Conservation (phyloP, 2,797 vertebrate species). For the Poecile montanus region DNA sequence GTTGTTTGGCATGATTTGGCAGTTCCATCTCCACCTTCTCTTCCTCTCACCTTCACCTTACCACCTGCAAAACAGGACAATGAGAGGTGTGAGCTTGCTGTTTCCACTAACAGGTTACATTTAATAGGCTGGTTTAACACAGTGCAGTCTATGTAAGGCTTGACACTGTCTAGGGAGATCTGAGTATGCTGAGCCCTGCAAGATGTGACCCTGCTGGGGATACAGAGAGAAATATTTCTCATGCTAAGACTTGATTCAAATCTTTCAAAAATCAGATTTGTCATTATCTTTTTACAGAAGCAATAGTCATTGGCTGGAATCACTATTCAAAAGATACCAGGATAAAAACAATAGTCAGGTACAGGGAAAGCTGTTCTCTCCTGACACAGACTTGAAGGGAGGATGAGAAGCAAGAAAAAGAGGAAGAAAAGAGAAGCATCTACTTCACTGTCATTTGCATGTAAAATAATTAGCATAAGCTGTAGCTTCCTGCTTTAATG, state of each 20-base stretch:
- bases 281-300: conserved; percentile 1
- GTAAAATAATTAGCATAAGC: conserved; percentile 25
- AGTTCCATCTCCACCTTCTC: conserved; percentile 96
- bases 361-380: neutral
- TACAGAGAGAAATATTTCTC: neutral
- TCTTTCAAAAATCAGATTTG: conserved; percentile 7
- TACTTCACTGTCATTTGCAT: neutral
- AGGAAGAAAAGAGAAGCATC: neutral
- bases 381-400: neutral
- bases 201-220: conserved; percentile 15
- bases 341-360: neutral
- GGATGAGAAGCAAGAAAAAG: neutral
- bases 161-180: conserved; percentile 26
- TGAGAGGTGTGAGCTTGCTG: neutral
- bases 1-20: conserved; percentile 99
- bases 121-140: neutral
- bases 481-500: conserved; percentile 16
- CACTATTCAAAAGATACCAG: neutral
- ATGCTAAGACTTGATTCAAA: neutral
- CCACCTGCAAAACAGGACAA: conserved; percentile 81
- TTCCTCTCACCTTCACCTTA: conserved; percentile 84
- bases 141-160: neutral
- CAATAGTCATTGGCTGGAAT: accelerated
- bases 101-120: neutral
- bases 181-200: neutral